Evolutionary conservation across 2,888 invertebrate species (phyloP).

Genomic region (Plemyria rubiginata): DNA sequence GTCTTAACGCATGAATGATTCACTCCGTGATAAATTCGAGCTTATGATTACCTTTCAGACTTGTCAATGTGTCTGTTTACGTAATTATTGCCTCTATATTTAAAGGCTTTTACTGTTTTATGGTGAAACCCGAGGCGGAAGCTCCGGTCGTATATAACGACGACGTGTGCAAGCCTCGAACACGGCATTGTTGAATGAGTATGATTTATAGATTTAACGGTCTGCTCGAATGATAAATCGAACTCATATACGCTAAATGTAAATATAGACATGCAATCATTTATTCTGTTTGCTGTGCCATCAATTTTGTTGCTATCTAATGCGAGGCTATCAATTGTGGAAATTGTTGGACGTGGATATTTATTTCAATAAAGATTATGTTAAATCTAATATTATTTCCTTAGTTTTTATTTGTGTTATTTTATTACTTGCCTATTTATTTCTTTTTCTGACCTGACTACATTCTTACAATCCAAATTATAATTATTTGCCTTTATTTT

Average conservation of each 20-base stretch:
- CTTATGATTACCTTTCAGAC: constrained; percentile 85
- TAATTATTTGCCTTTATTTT: too few species aligned
- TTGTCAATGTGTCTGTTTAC: constrained; percentile 82
- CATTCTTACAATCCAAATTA: too few species aligned
- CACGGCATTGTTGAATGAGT: constrained; percentile 65
- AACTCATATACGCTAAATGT: constrained; percentile 66
- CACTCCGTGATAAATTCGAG: constrained; percentile 84
- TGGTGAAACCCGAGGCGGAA: constrained; percentile 66
- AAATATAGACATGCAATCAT: constrained; percentile 66
- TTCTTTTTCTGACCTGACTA: too few species aligned
- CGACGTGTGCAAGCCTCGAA: constrained; percentile 59
- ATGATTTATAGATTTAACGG: constrained; percentile 73
- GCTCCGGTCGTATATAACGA: constrained; percentile 64
- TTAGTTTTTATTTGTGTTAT: neutral
- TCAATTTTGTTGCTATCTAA: constrained; percentile 57
- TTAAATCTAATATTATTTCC: neutral
- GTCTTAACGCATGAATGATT: constrained; percentile 83
- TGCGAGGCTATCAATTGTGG: constrained; percentile 42
- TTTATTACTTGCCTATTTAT: too few species aligned
- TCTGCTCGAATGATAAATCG: constrained; percentile 71
- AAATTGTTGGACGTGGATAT: constrained; percentile 42
- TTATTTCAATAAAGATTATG: neutral
- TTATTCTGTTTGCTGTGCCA: constrained; percentile 61
- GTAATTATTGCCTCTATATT: constrained; percentile 76
- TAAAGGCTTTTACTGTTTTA: constrained; percentile 72